phyloP scores from a whole-genome alignment of 1,140 invertebrate species.

The Acarapis woodi region DNA sequence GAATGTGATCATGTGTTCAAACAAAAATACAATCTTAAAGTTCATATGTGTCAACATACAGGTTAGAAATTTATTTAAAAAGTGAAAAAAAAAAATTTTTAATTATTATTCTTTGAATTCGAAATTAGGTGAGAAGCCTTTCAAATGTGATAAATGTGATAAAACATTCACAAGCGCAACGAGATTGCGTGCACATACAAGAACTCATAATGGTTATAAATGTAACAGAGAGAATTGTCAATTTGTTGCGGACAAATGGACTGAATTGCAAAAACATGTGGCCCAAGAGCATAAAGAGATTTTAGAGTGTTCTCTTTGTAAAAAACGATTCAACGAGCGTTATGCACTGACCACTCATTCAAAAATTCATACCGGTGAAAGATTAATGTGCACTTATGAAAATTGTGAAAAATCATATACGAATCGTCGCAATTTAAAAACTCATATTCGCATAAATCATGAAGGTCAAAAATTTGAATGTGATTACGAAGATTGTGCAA shows the following conservation, averaged over 20 bases:
- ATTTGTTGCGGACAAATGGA: not conserved
- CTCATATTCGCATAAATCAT: not conserved
- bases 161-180: constrained; percentile 3
- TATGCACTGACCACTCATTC: not conserved
- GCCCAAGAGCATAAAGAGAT: not conserved
- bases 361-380: constrained; percentile 1
- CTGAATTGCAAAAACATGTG: constrained; percentile 4
- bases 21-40: constrained; percentile 4
- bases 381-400: not conserved
- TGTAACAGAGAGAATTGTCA: not conserved
- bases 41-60: constrained; percentile 8
- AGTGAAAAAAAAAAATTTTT: too few relatives aligned
- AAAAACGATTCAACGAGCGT: not conserved
- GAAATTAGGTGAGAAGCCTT: constrained; percentile 20
- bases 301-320: not conserved
- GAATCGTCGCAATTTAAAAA: not conserved
- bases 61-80: too few relatives aligned
- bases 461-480: not conserved
- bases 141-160: constrained; percentile 22
- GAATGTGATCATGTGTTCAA: constrained; percentile 12
- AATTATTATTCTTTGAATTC: too few relatives aligned
- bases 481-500: not conserved
- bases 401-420: not conserved
- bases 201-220: constrained; percentile 17
- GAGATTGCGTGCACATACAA: constrained; percentile 8